Evolutionary conservation across 2,113 vertebrate species (phyloP), one percentile per base, ranked within the genome.

Genomic region (Phaethornis superciliosus): DNA sequence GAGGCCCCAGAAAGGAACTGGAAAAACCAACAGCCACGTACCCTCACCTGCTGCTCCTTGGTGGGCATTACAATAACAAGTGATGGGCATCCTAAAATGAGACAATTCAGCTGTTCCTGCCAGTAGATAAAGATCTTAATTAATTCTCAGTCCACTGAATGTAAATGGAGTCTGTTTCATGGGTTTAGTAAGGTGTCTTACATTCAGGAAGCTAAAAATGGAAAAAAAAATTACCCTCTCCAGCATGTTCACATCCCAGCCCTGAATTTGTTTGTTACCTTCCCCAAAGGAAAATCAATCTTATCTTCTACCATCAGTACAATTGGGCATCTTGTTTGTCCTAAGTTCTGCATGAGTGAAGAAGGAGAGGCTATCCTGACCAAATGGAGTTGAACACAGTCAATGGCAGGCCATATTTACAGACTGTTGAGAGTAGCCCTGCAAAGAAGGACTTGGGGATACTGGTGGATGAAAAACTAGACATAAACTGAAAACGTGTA

Each of bases 401-500:
- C 22, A 49, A 33, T 37, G 27, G 19, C 40, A 86, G 11, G 15
- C 51, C 82, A 58, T 58, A 83, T 91, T 87, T 92, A 32, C 42
- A 40, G n/a, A 42, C 19, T 65, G 3, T 46, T 82, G 51, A 75
- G 26, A 71, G 49, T 20, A 59, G 30, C n/a, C 37, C n/a, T 67
- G 22, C 0, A 0, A 26, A 47, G 60, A 89, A 60, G n/a, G 22
- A 47, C 42, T 62, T 83, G 5, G 7, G 8, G 19, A 8, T 69
- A 20, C 12, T 60, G 59, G 20, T 59, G 19, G 46, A 26, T 64
- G 32, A 69, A 69, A 81, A 49, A 32, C 4, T 54, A 8, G 18
- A 51, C 37, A 30, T 17, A 7, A 55, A 3, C 15, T 4, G 0
- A 8, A n/a, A 63, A 4, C 60, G 24, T 79, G 22, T 0, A 1